Conservation (phyloP, 2,797 vertebrate genomes). For the Tenualosa thibaudeaui region DNA sequence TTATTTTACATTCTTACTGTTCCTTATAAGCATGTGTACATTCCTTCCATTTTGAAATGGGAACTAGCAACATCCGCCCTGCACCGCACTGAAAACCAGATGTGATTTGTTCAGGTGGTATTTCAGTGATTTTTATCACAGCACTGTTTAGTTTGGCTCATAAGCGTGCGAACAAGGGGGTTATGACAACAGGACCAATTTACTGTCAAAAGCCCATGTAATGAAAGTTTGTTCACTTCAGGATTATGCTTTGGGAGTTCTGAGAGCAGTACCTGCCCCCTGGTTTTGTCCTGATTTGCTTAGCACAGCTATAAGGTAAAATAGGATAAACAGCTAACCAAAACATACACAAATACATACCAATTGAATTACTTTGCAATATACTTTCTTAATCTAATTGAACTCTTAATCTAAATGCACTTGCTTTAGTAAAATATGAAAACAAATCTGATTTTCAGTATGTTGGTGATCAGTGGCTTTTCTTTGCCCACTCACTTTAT, state of each 20-base stretch:
- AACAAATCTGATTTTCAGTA: not conserved
- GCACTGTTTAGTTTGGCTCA: slow-evolving; percentile 63
- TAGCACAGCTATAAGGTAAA: not conserved
- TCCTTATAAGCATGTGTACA: slow-evolving; percentile 34
- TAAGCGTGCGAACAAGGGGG: slow-evolving; percentile 39
- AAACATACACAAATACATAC: not conserved
- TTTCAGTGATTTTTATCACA: slow-evolving; percentile 53
- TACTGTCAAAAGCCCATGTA: not conserved
- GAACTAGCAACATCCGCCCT: slow-evolving; percentile 33
- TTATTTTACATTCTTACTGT: not conserved
- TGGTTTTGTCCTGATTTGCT: not conserved
- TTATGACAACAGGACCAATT: not conserved
- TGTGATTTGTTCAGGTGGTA: slow-evolving; percentile 48
- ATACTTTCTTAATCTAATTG: no score
- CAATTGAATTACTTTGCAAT: not conserved
- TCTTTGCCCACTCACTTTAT: not conserved
- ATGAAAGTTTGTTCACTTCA: not conserved
- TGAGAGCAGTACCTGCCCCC: not conserved
- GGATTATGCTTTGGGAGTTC: not conserved
- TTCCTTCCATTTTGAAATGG: slow-evolving; percentile 47
- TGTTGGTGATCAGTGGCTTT: not conserved
- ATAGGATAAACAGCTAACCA: not conserved
- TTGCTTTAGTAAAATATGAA: not conserved
- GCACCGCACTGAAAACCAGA: slow-evolving; percentile 38
- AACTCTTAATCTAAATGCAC: not conserved